Evolutionary conservation across 37 sponge, comb jelly and placozoan species (phyloP).

Genomic region (Chondrilla cf. caribensis): DNA sequence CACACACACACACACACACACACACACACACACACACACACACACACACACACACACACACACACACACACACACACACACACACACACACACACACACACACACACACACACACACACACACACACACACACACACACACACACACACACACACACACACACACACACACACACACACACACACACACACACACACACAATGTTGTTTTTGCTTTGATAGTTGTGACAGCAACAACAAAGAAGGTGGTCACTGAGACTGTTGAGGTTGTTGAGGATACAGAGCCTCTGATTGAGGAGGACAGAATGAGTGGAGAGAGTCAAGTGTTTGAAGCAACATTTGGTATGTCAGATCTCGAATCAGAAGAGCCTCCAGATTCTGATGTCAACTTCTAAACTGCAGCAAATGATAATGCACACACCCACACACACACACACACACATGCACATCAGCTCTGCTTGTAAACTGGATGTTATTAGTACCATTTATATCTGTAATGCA

Average conservation of each 20-base stretch:
- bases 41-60: no score
- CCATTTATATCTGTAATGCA: no score
- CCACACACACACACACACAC: not conserved
- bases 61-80: no score
- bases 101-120: slow-evolving; percentile 15
- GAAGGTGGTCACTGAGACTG: not conserved
- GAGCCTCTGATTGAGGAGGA: no score
- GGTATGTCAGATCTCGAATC: not conserved
- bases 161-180: slow-evolving; percentile 13
- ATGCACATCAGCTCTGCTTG: not conserved
- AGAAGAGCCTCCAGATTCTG: slow-evolving; percentile 16
- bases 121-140: slow-evolving; percentile 9
- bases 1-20: no score
- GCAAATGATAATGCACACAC: not conserved
- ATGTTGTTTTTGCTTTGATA: not conserved
- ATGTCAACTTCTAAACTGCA: not conserved
- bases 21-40: no score
- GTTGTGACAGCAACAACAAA: not conserved
- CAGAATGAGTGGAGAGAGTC: not conserved
- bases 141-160: slow-evolving; percentile 19
- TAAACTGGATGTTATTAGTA: no score
- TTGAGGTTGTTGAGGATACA: not conserved
- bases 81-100: no score
- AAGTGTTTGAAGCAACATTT: not conserved
- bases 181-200: slow-evolving; percentile 22